Evolutionary conservation across 2,888 invertebrate species (phyloP).

Genomic region (Drosophila koepferae): DNA sequence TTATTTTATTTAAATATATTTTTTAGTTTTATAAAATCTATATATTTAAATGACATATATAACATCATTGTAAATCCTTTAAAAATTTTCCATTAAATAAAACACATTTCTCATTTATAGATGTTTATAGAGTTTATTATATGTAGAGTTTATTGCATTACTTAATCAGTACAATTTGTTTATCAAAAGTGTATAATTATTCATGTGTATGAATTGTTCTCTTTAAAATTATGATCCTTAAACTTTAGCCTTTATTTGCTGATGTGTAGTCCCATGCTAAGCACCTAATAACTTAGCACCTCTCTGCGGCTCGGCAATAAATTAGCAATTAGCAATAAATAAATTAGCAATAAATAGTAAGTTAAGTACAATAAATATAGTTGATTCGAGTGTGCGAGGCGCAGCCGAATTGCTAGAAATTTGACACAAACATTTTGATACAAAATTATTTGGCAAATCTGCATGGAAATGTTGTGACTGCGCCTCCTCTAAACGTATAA

Average conservation of each 20-base stretch:
- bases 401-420: slow-evolving; percentile 56
- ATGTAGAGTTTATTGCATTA: slow-evolving; percentile 75
- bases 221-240: slow-evolving; percentile 47
- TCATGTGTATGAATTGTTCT: slow-evolving; percentile 39
- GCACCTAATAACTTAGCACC: slow-evolving; percentile 67
- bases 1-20: neutral
- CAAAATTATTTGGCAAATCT: slow-evolving; percentile 82
- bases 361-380: slow-evolving; percentile 61
- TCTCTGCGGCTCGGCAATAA: slow-evolving; percentile 58
- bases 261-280: slow-evolving; percentile 39
- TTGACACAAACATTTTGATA: slow-evolving; percentile 82
- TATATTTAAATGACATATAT: no score
- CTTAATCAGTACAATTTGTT: slow-evolving; percentile 84
- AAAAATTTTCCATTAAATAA: neutral
- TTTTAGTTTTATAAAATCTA: no score
- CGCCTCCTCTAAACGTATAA: slow-evolving; percentile 22
- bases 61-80: neutral
- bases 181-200: slow-evolving; percentile 63
- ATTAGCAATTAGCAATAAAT: slow-evolving; percentile 51
- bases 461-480: slow-evolving; percentile 29
- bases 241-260: slow-evolving; percentile 38
- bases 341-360: slow-evolving; percentile 55
- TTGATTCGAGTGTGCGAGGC: slow-evolving; percentile 40
- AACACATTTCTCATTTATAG: slow-evolving; percentile 23
- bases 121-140: slow-evolving; percentile 67